Evolutionary conservation across 2,888 invertebrate species (phyloP).

Genomic region (Halictus quadricinctus): DNA sequence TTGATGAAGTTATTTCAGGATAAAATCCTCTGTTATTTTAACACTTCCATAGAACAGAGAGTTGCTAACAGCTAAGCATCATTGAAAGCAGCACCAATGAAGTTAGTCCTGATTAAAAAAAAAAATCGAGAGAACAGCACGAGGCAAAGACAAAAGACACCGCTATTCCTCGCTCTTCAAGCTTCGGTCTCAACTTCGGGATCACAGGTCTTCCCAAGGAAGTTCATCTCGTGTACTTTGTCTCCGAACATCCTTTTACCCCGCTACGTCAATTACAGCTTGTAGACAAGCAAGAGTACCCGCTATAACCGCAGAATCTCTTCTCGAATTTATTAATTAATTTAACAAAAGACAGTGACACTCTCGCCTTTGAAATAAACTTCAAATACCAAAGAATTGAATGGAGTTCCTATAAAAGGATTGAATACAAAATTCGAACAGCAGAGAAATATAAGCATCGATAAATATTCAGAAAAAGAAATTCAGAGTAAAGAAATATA

Average conservation of each 20-base stretch:
- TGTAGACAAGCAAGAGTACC: background rate
- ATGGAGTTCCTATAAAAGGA: background rate
- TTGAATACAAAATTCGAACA: background rate
- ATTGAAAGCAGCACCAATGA: background rate
- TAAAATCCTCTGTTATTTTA: background rate
- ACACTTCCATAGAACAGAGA: too few species aligned
- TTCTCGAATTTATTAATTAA: background rate
- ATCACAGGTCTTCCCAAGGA: background rate
- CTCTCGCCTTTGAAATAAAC: background rate
- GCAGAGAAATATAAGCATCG: too few species aligned
- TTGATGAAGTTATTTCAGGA: background rate
- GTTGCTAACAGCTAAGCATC: background rate
- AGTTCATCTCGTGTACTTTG: conserved; percentile 2
- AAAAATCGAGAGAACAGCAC: background rate
- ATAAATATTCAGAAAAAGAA: too few species aligned
- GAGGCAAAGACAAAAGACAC: background rate
- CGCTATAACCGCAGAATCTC: background rate
- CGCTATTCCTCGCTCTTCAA: background rate
- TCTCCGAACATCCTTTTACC: background rate
- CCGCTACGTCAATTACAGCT: background rate
- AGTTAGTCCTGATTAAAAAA: background rate
- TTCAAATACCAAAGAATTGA: background rate
- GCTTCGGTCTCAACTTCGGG: background rate
- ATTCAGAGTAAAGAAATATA: background rate
- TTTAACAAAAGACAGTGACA: background rate